Evolutionary conservation across 2,113 vertebrate species (phyloP).

Genomic region (Amphilophus citrinellus): DNA sequence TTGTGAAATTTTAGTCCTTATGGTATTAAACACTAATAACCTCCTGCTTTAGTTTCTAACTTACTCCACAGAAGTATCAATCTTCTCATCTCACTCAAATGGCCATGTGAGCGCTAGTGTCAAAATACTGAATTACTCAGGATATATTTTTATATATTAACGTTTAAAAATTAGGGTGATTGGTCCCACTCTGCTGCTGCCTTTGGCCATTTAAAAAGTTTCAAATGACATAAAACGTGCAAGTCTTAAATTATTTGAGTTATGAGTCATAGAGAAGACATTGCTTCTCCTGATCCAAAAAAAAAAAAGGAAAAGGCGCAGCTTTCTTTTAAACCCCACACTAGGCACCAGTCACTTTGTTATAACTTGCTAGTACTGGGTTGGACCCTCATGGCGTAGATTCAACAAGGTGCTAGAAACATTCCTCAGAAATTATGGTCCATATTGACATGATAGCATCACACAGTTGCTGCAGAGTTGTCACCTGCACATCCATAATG

Average conservation of each 20-base stretch:
- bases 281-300: slow-evolving; percentile 6
- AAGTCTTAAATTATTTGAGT: neutral
- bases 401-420: neutral
- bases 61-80: neutral
- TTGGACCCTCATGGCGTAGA: neutral
- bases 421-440: too few species aligned
- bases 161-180: neutral
- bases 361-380: neutral
- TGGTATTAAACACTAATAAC: neutral
- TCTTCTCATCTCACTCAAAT: neutral
- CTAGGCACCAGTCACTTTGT: neutral
- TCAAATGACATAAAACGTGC: neutral
- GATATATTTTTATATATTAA: neutral
- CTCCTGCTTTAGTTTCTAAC: neutral
- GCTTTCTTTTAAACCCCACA: neutral
- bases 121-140: neutral
- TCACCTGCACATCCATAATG: neutral
- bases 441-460: too few species aligned
- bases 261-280: neutral
- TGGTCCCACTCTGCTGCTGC: neutral
- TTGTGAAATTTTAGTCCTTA: neutral
- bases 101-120: neutral
- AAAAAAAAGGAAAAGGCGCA: neutral
- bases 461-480: neutral
- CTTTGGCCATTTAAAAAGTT: neutral